Evolutionary conservation across 2,113 vertebrate species (phyloP).

Genomic region (Sylvicapra grimmia): DNA sequence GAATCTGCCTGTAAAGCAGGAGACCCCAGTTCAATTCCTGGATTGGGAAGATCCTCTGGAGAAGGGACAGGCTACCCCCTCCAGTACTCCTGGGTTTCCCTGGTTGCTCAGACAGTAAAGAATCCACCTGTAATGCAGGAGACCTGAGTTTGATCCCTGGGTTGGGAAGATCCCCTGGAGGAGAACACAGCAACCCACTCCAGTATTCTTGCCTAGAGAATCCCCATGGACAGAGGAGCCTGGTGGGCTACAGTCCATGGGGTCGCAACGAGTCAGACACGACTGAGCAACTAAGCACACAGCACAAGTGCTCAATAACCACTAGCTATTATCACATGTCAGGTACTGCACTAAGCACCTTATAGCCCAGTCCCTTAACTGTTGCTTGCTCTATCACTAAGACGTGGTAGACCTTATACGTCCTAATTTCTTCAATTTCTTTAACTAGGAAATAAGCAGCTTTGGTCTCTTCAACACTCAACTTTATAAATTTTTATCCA

Average conservation of each 20-base stretch:
- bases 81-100: not conserved
- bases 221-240: not conserved
- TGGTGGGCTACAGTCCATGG: not conserved
- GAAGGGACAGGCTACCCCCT: not conserved
- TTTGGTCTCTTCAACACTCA: not conserved
- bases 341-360: not conserved
- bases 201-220: not conserved
- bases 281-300: not conserved
- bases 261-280: not conserved
- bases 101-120: not conserved
- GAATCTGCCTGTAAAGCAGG: not conserved
- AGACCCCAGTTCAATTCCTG: not conserved
- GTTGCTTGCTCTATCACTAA: no score
- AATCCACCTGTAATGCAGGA: not conserved
- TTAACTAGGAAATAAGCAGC: not conserved
- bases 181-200: not conserved
- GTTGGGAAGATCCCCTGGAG: not conserved
- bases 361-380: not conserved
- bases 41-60: not conserved
- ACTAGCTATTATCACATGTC: no score
- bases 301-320: not conserved
- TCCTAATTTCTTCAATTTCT: not conserved
- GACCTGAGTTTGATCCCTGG: not conserved
- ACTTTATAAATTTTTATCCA: not conserved
- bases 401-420: rapidly evolving